Evolutionary conservation across 2,113 vertebrate genomes (phyloP).

Genomic region (Apodemus speciosus): DNA sequence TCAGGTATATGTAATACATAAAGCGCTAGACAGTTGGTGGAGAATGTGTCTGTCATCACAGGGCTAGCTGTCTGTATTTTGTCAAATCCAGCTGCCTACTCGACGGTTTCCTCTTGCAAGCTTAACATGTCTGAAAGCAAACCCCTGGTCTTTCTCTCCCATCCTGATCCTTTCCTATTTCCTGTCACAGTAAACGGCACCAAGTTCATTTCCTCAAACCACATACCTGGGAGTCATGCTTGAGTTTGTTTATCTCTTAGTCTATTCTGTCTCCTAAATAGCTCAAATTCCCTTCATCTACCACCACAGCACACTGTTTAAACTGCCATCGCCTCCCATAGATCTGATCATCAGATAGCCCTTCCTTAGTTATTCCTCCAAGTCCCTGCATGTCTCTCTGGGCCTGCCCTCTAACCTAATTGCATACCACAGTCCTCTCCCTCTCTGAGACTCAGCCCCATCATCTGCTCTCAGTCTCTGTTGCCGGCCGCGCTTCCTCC

Average conservation of each 20-base stretch:
- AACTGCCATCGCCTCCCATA: background rate
- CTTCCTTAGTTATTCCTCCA: background rate
- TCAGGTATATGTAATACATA: background rate
- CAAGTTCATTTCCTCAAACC: background rate
- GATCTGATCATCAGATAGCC: background rate
- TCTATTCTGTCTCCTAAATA: background rate
- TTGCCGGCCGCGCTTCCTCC: background rate
- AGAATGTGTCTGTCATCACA: too few species aligned
- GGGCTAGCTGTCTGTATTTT: background rate
- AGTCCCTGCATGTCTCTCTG: background rate
- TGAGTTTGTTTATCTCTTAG: background rate
- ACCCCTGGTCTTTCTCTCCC: background rate
- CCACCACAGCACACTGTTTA: background rate
- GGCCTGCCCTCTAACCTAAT: background rate
- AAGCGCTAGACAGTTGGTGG: background rate
- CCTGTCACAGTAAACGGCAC: background rate
- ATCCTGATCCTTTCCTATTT: background rate
- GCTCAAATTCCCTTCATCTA: background rate
- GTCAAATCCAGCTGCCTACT: background rate
- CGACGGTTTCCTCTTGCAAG: background rate
- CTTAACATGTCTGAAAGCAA: background rate
- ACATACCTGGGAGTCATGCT: background rate
- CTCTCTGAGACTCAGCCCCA: background rate
- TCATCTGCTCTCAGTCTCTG: background rate
- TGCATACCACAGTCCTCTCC: background rate